Evolutionary conservation across 2,113 vertebrate genomes (phyloP), one percentile per base, ranked within the genome.

Genomic region (Pseudorhombus dupliciocellatus): DNA sequence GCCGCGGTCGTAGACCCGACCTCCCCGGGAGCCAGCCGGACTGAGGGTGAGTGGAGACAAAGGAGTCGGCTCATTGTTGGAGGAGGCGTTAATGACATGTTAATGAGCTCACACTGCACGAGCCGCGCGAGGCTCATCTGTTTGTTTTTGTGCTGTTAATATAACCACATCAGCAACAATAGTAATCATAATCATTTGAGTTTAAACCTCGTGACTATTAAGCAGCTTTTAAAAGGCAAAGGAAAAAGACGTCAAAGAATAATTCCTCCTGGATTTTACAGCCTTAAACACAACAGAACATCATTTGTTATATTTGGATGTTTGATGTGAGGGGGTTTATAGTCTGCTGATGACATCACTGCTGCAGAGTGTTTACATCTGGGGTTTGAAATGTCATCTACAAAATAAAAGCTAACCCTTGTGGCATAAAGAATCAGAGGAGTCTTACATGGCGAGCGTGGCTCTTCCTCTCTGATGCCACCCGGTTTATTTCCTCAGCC

Each of bases 11-110:
- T 71, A 37, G 63, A 59, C 1, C 24, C 80, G 24, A 67, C 51
- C 30, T 25, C 22, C n/a, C 26, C 64, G 48, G 72, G 60, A 31
- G 30, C 21, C 10, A 18, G 15, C 4, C 70, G 64, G 60, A 62
- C 25, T 20, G 79, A 72, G 88, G 87, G 90, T 88, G 80, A 78
- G 69, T 50, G 50, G 4, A 51, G 25, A 67, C 52, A 69, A 55
- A n/a, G 30, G 22, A 4, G 1, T 46, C 16, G 4, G 20, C 5
- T 52, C 21, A 12, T 50, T n/a, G 46, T 50, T 50, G 28, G 21
- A 52, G 9, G 5, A 4, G 21, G 24, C 24, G 50, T 1, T 22
- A 52, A 52, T 22, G 1, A 52, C 20, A 52, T 52, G 50, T 1
- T 22, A 52, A 52, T 22, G 1, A 52, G 6, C 40, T 44, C 4